phyloP scores from a whole-genome alignment of 2,888 invertebrate genomes.

The Anaspis maculata region DNA sequence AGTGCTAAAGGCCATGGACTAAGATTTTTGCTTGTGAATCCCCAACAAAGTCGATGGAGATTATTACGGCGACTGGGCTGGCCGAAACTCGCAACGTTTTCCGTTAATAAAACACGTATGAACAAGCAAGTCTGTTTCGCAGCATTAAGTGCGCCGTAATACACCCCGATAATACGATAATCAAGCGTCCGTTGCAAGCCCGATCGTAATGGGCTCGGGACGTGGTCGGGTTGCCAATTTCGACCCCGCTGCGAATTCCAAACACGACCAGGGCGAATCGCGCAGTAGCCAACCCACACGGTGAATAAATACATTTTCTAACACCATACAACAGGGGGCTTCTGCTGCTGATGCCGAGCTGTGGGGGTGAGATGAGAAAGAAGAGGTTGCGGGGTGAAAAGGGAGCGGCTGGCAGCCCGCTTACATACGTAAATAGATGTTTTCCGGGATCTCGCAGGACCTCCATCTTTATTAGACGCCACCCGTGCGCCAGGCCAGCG shows the following conservation, averaged over 20 bases:
- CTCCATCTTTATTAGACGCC: too few relatives aligned
- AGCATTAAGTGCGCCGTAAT: conserved; percentile 36
- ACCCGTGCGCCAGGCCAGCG: too few relatives aligned
- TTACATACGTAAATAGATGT: too few relatives aligned
- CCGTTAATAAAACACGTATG: conserved; percentile 21
- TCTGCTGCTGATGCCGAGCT: too few relatives aligned
- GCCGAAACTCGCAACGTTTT: neutral
- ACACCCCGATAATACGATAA: conserved; percentile 40
- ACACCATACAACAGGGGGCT: conserved; percentile 10
- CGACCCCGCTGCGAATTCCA: conserved; percentile 17
- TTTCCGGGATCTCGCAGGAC: too few relatives aligned
- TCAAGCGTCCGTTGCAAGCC: conserved; percentile 35
- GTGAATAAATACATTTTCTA: conserved; percentile 18
- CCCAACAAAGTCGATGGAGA: too few relatives aligned
- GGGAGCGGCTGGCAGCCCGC: too few relatives aligned
- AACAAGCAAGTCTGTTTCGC: conserved; percentile 33
- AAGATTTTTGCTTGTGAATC: too few relatives aligned
- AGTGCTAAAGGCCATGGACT: too few relatives aligned
- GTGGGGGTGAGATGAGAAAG: too few relatives aligned
- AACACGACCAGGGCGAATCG: conserved; percentile 20
- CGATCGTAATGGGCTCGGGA: conserved; percentile 34
- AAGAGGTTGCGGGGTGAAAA: too few relatives aligned
- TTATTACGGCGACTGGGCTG: neutral
- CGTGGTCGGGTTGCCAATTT: conserved; percentile 32
- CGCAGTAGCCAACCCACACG: conserved; percentile 20